A percentile compares a stretch with the other conserved stretches of the same genome.
Evolutionary conservation across 2,888 invertebrate genomes (phyloP).

Genomic region (Anthophora plumipes): DNA sequence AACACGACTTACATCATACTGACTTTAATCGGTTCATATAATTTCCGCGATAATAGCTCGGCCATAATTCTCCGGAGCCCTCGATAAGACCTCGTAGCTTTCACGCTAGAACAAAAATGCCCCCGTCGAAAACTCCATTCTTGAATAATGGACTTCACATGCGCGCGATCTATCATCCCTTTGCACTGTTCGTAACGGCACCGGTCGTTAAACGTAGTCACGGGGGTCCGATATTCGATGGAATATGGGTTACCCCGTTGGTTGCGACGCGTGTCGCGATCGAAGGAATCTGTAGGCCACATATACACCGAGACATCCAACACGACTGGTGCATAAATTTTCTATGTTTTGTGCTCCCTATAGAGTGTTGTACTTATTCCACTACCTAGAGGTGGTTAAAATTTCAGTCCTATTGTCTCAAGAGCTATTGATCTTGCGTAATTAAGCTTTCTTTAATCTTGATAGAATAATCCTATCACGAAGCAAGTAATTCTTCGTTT

Average conservation of each 20-base stretch:
- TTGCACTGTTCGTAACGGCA: slow-evolving; percentile 18
- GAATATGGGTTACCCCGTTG: slow-evolving; percentile 59
- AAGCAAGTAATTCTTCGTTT: too few relatives aligned
- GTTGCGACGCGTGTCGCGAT: slow-evolving; percentile 27
- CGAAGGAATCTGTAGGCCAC: slow-evolving; percentile 17
- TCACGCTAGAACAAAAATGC: slow-evolving; percentile 54
- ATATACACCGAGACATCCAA: slow-evolving; percentile 2
- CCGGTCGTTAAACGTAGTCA: slow-evolving; percentile 52
- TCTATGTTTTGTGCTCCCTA: not conserved
- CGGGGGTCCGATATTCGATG: slow-evolving; percentile 63
- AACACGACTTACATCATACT: slow-evolving; percentile 43
- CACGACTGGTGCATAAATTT: slow-evolving; percentile 17
- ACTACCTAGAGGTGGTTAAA: not conserved
- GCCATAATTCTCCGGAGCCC: slow-evolving; percentile 44
- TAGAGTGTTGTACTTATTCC: not conserved
- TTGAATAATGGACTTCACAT: slow-evolving; percentile 70
- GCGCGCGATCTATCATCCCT: slow-evolving; percentile 59
- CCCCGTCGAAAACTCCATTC: slow-evolving; percentile 55
- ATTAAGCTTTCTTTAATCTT: too few relatives aligned
- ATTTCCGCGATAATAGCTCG: slow-evolving; percentile 48
- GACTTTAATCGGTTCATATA: slow-evolving; percentile 55
- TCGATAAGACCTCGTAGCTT: slow-evolving; percentile 52
- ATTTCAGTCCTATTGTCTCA: not conserved
- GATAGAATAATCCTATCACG: too few relatives aligned
- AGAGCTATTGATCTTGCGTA: not conserved